Evolutionary conservation across 2,888 invertebrate species (phyloP), one percentile per base, ranked within the genome.

Genomic region (Epinotia bilunana): DNA sequence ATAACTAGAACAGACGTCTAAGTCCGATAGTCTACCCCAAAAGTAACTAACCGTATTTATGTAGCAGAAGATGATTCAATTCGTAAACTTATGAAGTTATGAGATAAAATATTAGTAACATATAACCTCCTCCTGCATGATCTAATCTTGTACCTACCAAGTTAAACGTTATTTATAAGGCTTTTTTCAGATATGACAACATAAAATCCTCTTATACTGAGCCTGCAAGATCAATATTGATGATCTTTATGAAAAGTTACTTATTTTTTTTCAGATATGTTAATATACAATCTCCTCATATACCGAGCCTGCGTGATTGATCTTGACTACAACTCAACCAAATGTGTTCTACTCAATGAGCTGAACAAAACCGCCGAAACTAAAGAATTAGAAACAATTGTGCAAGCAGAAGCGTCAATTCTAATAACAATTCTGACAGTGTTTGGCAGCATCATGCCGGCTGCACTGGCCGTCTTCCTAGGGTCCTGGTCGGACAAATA

Each of bases 401-500:
- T 96, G 1, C 95, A 96, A 83, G 94, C 95, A 0, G 87, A 93
- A 77, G 95, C 95, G 3, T 91, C 95, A 13, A 84, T 94, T 64
- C 94, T 96, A 74, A 80, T 94, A 20, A 95, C 96, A 93, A 87
- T 88, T 3, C 93, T 92, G 74, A 91, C 94, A 0, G 83, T 96
- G 11, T 83, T 96, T 16, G 95, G 95, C 77, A 94, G 94, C 70
- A 88, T 95, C 65, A 85, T 95, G 71, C 95, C 96, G 3, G 95
- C 95, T 0, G 80, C 95, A 61, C 84, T 95, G 12, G 95, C 95
- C 76, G 88, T 96, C 43, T 96, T 96, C 82, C 84, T 96, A 73
- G 96, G 96, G 6, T 95, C 96, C 0, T 96, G 96, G 96, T 96
- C 96, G 70, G 96, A 96, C 83, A 95, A 92, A 80, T 94, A 95